These are phyloP conservation scores for Cassiopea andromeda DNA, from an alignment of 30 jellyfish, hydroid and myxozoan species.

Conservation along the genomic window DNA sequence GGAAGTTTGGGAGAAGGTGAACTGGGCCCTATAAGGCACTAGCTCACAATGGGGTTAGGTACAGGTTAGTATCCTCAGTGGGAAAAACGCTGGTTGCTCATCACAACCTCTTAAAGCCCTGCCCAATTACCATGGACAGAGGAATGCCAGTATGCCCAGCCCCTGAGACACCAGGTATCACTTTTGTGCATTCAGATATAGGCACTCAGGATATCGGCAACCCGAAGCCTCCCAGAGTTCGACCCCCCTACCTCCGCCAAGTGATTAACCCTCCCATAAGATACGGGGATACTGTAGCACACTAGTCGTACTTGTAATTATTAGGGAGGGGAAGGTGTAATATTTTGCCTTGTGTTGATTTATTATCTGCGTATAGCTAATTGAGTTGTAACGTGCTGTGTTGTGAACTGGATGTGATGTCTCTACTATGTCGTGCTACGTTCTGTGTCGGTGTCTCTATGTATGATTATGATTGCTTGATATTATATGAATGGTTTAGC, in stretches of 20 bases:
- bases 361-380: too few species aligned
- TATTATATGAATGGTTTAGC: too few species aligned
- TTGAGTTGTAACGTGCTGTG: too few species aligned
- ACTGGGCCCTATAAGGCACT: neutral
- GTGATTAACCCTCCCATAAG: neutral
- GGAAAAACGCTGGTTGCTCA: constrained; percentile 1
- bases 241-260: neutral
- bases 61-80: neutral
- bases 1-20: neutral
- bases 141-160: neutral
- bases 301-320: neutral
- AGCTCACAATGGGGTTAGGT: neutral
- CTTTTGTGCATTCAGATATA: too few species aligned
- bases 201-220: neutral
- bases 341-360: too few species aligned
- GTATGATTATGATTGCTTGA: too few species aligned
- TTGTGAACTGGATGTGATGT: too few species aligned
- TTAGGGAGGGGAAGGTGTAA: neutral
- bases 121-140: neutral
- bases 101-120: neutral
- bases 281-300: neutral
- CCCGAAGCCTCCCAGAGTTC: neutral
- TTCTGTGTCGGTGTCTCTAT: too few species aligned
- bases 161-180: neutral
- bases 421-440: too few species aligned